Conservation (phyloP, 2,888 invertebrate species). For the Aphodius granarius region DNA sequence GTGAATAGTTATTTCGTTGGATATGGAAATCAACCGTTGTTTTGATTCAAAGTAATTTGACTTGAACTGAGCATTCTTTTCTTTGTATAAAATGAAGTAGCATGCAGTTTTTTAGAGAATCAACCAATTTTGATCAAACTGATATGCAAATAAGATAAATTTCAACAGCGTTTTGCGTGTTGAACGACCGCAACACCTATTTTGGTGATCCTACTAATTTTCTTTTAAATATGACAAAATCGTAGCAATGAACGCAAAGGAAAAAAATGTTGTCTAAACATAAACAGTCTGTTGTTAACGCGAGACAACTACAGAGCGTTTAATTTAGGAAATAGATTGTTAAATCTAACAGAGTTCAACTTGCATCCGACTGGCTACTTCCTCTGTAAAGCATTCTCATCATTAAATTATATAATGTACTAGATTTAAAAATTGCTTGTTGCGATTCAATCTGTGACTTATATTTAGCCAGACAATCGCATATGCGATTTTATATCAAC, state of each 20-base stretch:
- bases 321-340: constrained; percentile 58
- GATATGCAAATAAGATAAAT: too few species aligned
- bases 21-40: too few species aligned
- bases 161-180: too few species aligned
- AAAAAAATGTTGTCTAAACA: background rate
- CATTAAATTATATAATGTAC: constrained; percentile 54
- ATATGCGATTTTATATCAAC: background rate
- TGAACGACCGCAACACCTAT: too few species aligned
- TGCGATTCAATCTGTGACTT: constrained; percentile 44
- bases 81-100: too few species aligned
- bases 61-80: too few species aligned
- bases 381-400: constrained; percentile 55
- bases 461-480: constrained; percentile 31
- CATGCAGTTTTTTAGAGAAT: too few species aligned
- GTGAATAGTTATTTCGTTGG: too few species aligned
- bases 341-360: constrained; percentile 56
- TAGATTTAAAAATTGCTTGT: constrained; percentile 54
- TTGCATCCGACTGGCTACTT: constrained; percentile 56
- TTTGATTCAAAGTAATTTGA: too few species aligned
- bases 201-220: too few species aligned
- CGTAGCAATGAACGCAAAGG: background rate
- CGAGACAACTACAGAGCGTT: constrained; percentile 26
- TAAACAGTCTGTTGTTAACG: background rate
- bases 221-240: too few species aligned
- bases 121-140: too few species aligned